Conservation (phyloP, 2,888 invertebrate species). For the Syritta pipiens region DNA sequence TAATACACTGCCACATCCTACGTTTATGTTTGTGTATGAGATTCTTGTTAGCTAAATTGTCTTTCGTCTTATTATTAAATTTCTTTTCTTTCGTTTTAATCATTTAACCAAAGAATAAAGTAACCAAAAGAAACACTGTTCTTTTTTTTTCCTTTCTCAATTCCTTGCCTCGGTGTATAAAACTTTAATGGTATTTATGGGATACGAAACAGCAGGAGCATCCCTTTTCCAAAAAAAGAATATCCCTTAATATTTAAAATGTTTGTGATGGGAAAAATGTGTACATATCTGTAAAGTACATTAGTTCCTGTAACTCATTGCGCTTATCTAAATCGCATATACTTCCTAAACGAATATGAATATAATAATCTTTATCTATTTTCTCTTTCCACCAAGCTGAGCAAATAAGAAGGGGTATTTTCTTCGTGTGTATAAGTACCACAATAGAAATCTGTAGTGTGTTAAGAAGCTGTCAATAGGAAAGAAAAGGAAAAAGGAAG, state of each 20-base stretch:
- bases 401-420: not conserved
- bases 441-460: not conserved
- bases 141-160: too few relatives aligned
- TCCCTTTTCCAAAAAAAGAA: slow-evolving; percentile 12
- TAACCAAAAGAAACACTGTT: too few relatives aligned
- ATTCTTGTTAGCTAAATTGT: slow-evolving; percentile 25
- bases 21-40: slow-evolving; percentile 3
- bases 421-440: not conserved
- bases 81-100: slow-evolving; percentile 25
- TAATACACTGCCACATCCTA: not conserved
- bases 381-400: too few relatives aligned
- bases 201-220: slow-evolving; percentile 23
- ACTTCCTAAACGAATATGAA: slow-evolving; percentile 25
- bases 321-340: slow-evolving; percentile 24
- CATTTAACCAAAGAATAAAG: too few relatives aligned
- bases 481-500: slow-evolving; percentile 16
- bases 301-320: slow-evolving; percentile 24
- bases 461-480: slow-evolving; percentile 12
- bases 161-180: too few relatives aligned
- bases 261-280: too few relatives aligned
- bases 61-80: slow-evolving; percentile 31
- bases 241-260: slow-evolving; percentile 57
- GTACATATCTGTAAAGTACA: too few relatives aligned
- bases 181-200: slow-evolving; percentile 12
- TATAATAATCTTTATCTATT: too few relatives aligned